These are phyloP conservation scores for Lates calcarifer DNA, from an alignment of 2,113 vertebrate species.

Conservation along the genomic window DNA sequence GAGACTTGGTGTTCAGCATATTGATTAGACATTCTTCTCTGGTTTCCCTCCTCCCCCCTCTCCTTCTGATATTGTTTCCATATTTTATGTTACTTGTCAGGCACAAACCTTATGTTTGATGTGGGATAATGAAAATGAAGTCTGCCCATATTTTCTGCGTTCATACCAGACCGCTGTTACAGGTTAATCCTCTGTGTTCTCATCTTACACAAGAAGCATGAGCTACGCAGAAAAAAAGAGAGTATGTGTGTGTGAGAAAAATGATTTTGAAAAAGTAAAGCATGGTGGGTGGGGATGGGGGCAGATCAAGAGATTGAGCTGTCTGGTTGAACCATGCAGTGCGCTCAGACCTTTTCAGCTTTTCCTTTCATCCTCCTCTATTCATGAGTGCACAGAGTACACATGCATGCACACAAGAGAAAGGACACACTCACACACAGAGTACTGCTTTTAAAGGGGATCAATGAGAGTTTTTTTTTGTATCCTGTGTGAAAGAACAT, in stretches of 20 bases:
- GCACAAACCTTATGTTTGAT: neutral
- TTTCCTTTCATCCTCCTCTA: constrained; percentile 77
- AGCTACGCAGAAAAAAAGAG: constrained; percentile 5
- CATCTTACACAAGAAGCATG: neutral
- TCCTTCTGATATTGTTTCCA: neutral
- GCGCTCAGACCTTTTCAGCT: constrained; percentile 72
- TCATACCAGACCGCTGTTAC: constrained; percentile 8
- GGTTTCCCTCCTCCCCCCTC: neutral
- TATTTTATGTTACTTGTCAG: constrained; percentile 6
- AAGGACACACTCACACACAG: constrained; percentile 58
- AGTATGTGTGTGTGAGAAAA: constrained; percentile 22
- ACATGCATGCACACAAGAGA: constrained; percentile 59
- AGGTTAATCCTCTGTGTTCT: neutral
- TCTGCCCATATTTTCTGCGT: neutral
- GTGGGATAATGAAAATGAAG: neutral
- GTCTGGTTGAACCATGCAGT: constrained; percentile 69
- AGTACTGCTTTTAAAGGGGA: constrained; percentile 62
- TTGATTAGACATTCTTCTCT: constrained; percentile 10
- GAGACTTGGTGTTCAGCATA: constrained; percentile 14
- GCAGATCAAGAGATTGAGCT: constrained; percentile 75
- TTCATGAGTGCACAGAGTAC: constrained; percentile 62
- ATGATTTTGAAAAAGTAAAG: constrained; percentile 48
- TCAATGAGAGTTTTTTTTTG: constrained; percentile 62
- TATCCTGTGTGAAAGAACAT: constrained; percentile 60
- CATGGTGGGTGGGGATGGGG: constrained; percentile 35